These are phyloP conservation scores for Heteropelma amictum DNA, from an alignment of 2,888 invertebrate species.

Conservation along the genomic window DNA sequence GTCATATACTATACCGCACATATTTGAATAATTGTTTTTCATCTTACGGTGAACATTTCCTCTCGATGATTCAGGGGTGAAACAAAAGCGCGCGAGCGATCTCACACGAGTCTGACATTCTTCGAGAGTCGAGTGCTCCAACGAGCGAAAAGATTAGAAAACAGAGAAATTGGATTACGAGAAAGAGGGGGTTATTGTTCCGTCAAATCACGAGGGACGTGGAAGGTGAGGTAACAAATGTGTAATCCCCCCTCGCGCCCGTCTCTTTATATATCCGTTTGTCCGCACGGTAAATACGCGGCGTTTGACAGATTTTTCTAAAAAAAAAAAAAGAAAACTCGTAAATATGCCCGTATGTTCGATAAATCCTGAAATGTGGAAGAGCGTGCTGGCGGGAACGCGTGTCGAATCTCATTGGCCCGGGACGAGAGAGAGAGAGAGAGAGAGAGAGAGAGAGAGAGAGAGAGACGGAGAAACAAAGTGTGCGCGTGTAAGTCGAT, in stretches of 20 bases:
- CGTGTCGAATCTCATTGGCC: constrained; percentile 57
- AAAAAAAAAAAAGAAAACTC: constrained; percentile 58
- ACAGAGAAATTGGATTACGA: constrained; percentile 69
- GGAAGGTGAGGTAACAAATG: constrained; percentile 56
- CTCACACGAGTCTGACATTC: neutral
- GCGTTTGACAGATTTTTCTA: constrained; percentile 72
- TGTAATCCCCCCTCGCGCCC: constrained; percentile 26
- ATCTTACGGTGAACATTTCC: too few species aligned
- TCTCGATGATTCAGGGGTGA: neutral
- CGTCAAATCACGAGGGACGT: constrained; percentile 15
- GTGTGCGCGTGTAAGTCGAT: constrained; percentile 39
- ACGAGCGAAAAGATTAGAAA: constrained; percentile 47
- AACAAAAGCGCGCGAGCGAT: neutral
- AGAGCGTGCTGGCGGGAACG: constrained; percentile 62
- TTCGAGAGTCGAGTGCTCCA: neutral
- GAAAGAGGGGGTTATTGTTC: neutral
- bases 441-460: too few species aligned
- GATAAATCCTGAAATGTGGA: constrained; percentile 66
- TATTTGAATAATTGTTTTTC: too few species aligned
- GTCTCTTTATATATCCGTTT: constrained; percentile 18
- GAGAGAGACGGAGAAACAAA: too few species aligned
- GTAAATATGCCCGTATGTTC: constrained; percentile 76
- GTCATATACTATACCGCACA: too few species aligned
- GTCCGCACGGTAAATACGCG: constrained; percentile 57
- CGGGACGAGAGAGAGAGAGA: too few species aligned